phyloP scores from a whole-genome alignment of 2,113 vertebrate species.

The Gymnogyps californianus region DNA sequence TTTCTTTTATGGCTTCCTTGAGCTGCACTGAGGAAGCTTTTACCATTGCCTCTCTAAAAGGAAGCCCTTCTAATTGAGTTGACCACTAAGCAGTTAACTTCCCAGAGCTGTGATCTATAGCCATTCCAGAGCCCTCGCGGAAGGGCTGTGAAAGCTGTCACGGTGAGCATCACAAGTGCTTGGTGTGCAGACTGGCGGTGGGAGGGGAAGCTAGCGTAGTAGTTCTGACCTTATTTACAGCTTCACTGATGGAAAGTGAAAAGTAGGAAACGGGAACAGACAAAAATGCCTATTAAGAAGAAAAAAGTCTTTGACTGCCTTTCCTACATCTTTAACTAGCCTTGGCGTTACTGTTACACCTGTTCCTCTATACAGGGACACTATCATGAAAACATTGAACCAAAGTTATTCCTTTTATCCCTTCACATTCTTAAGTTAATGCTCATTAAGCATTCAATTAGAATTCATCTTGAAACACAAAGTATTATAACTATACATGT shows the following conservation, averaged over 20 bases:
- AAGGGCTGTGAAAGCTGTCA: not conserved
- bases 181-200: rapidly evolving
- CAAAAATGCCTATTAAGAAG: not conserved
- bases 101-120: not conserved
- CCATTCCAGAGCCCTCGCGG: not conserved
- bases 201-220: rapidly evolving
- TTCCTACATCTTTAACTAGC: not conserved
- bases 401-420: not conserved
- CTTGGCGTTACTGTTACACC: not conserved
- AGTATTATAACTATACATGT: not conserved
- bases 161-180: not conserved
- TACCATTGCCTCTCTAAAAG: not conserved
- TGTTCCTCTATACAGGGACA: not conserved
- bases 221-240: not conserved
- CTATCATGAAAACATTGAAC: not conserved
- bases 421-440: not conserved
- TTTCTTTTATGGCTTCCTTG: not conserved
- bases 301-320: not conserved
- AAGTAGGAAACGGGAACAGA: not conserved
- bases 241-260: not conserved
- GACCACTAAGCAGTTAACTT: not conserved
- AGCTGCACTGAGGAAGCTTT: not conserved
- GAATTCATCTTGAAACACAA: not conserved
- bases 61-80: not conserved
- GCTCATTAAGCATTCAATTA: not conserved